Conservation (phyloP, 2,797 vertebrate species). For the Eutrigla gurnardus region DNA sequence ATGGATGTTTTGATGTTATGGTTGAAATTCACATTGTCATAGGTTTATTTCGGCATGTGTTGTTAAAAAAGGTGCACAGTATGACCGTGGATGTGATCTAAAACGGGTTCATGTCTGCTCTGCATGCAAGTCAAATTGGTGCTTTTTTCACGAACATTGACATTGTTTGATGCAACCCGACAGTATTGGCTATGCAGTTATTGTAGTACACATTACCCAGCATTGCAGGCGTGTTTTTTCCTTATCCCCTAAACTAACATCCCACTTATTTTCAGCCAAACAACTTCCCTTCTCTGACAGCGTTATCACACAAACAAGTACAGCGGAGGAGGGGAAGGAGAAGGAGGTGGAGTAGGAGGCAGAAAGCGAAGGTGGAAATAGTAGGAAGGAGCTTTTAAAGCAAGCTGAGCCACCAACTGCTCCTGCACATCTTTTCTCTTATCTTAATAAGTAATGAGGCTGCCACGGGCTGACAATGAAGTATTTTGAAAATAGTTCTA, state of each 20-base stretch:
- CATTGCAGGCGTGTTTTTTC: conserved; percentile 36
- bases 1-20: too few species aligned
- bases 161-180: conserved; percentile 4
- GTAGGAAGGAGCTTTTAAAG: conserved; percentile 85
- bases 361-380: conserved; percentile 73
- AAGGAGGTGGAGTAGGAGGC: conserved; percentile 44
- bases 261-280: conserved; percentile 55
- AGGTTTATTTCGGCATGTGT: too few species aligned
- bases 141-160: conserved; percentile 23
- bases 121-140: background rate
- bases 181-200: conserved; percentile 40
- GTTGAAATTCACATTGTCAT: too few species aligned
- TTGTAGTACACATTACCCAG: conserved; percentile 39
- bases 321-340: conserved; percentile 34
- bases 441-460: conserved; percentile 99
- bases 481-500: conserved; percentile 99
- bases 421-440: conserved; percentile 92
- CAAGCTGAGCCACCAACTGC: conserved; percentile 90
- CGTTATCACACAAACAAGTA: conserved; percentile 47
- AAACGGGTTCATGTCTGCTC: too few species aligned
- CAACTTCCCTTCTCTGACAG: conserved; percentile 64
- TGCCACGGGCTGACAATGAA: conserved; percentile 99
- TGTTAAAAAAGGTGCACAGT: too few species aligned
- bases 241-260: conserved; percentile 58
- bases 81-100: too few species aligned